phyloP scores from a whole-genome alignment of 1,140 invertebrate species.

The Drusus annulatus region DNA sequence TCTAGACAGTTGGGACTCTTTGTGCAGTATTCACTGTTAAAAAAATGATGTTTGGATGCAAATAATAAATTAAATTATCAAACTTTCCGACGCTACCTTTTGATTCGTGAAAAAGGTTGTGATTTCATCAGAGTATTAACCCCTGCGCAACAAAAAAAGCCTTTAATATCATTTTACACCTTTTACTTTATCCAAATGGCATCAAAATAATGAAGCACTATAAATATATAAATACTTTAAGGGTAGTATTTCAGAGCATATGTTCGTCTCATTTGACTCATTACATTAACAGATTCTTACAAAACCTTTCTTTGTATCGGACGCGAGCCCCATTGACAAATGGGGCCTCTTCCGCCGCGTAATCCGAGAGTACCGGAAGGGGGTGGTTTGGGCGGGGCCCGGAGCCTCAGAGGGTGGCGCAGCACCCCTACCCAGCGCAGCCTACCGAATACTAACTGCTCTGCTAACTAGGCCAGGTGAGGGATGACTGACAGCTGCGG shows the following conservation, averaged over 20 bases:
- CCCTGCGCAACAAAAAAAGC: no score
- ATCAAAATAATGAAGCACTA: no score
- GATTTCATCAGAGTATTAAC: no score
- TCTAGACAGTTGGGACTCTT: no score
- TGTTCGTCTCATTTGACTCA: not conserved
- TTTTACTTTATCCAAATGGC: no score
- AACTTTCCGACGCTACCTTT: no score
- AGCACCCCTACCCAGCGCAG: not conserved
- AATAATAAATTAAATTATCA: no score
- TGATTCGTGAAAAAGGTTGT: no score
- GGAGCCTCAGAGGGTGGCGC: constrained; percentile 22
- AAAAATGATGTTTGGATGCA: no score
- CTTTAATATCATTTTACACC: no score
- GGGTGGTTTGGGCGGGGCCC: constrained; percentile 10
- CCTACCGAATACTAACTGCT: not conserved
- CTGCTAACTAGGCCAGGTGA: constrained; percentile 19
- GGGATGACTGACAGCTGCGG: not conserved
- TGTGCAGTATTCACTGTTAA: no score
- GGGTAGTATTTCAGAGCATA: constrained; percentile 1
- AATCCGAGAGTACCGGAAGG: constrained; percentile 28
- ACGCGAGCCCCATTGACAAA: not conserved
- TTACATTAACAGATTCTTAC: not conserved
- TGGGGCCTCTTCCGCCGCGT: constrained; percentile 24
- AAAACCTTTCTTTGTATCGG: not conserved
- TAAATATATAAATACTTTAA: no score